These are phyloP conservation scores for Cherax quadricarinatus DNA, from an alignment of 1,140 invertebrate species.

Conservation along the genomic window DNA sequence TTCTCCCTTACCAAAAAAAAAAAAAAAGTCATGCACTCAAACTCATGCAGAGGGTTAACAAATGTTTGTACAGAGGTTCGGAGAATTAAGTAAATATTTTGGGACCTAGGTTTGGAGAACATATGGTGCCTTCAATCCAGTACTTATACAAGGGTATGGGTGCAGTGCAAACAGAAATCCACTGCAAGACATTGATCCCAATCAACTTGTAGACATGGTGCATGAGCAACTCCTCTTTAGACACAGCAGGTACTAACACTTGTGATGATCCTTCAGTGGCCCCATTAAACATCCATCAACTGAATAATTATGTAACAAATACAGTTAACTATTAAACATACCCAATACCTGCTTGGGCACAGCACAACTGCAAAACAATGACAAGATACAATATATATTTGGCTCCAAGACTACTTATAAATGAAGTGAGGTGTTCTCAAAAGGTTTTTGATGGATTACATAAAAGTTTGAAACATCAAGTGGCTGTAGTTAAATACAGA, in stretches of 20 bases:
- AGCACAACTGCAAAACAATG: conserved; percentile 41
- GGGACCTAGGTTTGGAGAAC: conserved; percentile 29
- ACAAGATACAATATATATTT: conserved; percentile 15
- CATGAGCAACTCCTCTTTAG: conserved; percentile 44
- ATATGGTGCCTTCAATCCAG: conserved; percentile 32
- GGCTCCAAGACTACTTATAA: conserved; percentile 29
- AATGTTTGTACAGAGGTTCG: conserved; percentile 42
- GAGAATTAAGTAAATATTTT: conserved; percentile 18
- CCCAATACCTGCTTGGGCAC: conserved; percentile 50
- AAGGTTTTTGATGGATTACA: conserved; percentile 30
- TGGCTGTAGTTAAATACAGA: conserved; percentile 49
- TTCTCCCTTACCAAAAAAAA: conserved; percentile 28
- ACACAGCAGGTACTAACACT: conserved; percentile 22
- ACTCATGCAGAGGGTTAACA: conserved; percentile 48
- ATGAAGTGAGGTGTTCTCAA: conserved; percentile 28
- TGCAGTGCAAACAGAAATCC: conserved; percentile 52
- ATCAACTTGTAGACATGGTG: conserved; percentile 51
- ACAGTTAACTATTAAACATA: conserved; percentile 21
- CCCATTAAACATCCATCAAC: conserved; percentile 30
- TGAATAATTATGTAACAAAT: conserved; percentile 33
- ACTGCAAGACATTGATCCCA: conserved; percentile 45
- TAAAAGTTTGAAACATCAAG: conserved; percentile 19
- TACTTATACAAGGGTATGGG: conserved; percentile 20
- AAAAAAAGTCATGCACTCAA: conserved; percentile 45
- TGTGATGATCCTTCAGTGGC: conserved; percentile 12